These are phyloP conservation scores for Cheilosia urbana DNA, from an alignment of 2,888 invertebrate species.

Conservation along the genomic window DNA sequence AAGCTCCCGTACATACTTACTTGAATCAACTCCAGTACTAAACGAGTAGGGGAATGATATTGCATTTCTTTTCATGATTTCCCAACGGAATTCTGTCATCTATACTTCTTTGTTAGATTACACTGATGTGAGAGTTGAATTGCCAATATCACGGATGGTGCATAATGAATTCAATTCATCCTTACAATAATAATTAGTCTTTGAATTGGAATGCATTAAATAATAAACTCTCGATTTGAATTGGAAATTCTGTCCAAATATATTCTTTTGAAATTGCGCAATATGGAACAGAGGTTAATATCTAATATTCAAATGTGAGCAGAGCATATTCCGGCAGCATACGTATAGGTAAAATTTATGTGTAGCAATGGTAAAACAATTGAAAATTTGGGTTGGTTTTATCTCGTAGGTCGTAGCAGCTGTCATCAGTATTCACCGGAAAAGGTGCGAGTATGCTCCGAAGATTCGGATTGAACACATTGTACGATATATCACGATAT, in stretches of 20 bases:
- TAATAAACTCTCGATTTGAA: conserved; percentile 31
- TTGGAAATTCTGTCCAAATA: conserved; percentile 24
- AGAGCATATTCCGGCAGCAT: not conserved
- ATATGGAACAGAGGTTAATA: not conserved
- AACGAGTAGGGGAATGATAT: conserved; percentile 34
- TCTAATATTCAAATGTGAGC: not conserved
- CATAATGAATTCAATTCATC: conserved; percentile 32
- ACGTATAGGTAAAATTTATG: not conserved
- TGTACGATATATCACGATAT: too few species aligned
- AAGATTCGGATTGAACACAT: not conserved
- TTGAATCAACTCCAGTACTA: conserved; percentile 17
- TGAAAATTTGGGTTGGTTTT: conserved; percentile 6
- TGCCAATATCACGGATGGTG: conserved; percentile 9
- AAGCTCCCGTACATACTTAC: not conserved
- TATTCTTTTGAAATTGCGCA: not conserved
- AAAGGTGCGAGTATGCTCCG: not conserved
- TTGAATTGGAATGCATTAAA: conserved; percentile 36
- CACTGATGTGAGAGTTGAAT: not conserved
- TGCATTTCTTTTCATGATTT: conserved; percentile 63
- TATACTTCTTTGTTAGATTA: conserved; percentile 16
- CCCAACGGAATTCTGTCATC: conserved; percentile 44
- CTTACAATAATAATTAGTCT: conserved; percentile 48
- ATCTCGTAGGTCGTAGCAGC: conserved; percentile 6
- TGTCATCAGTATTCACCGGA: conserved; percentile 7
- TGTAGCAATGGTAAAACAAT: not conserved